Base-by-base conservation (phyloP, 2,113 vertebrate genomes). In the Oreochromis aureus region DNA sequence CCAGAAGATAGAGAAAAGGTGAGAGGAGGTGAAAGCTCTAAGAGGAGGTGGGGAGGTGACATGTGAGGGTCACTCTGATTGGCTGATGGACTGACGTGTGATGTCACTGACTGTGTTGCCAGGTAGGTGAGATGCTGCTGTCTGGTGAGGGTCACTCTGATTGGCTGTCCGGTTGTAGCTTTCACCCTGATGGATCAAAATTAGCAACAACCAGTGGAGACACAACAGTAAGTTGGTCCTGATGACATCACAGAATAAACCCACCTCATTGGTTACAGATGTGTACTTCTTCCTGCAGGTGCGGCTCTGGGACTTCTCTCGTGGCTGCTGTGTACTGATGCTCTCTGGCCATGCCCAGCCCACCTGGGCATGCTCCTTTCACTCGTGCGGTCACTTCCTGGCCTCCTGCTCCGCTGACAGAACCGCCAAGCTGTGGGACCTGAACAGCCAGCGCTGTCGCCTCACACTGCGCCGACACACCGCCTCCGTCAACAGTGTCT, bases 391-490 rank as follows among this genome's bases (percentile, higher is more conserved):
- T 1, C 90, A 97, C 89, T 96, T 97, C 7, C 92, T 98, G 89
- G 97, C 97, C 15, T 98, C 98, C 41, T 97, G 97, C 59, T 99
- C 97, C 2, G 36, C 94, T 53, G 97, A 98, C 54, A 93, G 86
- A 69, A 98, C 97, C 0, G 24, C 78, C 24, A 89, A 80, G 54
- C 59, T 94, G 66, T 94, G 94, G 94, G 94, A 94, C 80, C 81
- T 93, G 59, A 90, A 54, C 59, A 86, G 85, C 44, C 71, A 53
- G 59, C 54, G 71, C 10, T 93, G 90, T 34, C 32, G 66, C 19
- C 58, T 90, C 27, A 90, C 81, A 0, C 80, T 94, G 66, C 91
- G 90, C 1, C 90, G 78, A 51, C 94, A 94, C 88, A 53, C 85
- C 0, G 89, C 88, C 54, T 86, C 93, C 1, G 89, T 95, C 89